Base-by-base conservation (phyloP, 2,888 invertebrate genomes). In the Hydroisotoma schaefferi region DNA sequence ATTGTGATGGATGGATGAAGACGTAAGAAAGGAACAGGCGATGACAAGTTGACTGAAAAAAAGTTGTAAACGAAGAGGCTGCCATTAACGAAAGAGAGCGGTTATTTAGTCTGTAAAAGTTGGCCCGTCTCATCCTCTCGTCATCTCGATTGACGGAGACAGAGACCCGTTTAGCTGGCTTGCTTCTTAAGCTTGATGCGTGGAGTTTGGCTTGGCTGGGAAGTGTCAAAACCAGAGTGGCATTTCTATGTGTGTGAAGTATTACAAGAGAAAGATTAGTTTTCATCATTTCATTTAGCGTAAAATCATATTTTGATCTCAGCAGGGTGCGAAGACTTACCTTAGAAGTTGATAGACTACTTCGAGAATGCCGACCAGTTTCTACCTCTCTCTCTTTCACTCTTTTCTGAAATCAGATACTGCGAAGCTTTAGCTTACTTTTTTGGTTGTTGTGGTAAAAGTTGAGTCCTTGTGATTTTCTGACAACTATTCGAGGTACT, bases 271-370 rank as follows among this genome's bases (percentile, higher is more conserved):
- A 61, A 56, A 68, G 67, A 70, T 68, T 68, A 70, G 65, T 65
- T 70, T 70, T 70, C 65, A 70, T 68, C 64, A 67, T 68, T 68
- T 67, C 63, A 68, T 67, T 69, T 67, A 65, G 65, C 62, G 67
- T 67, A 67, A 69, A 69, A 66, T 67, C 64, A 67, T 69, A 65
- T 69, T 66, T 69, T 66, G 67, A 63, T 65, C 62, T 57, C 67
- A 63, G 67, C 58, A 58, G 70, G 66, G 66, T 65, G 66, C 61
- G 57, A 37, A 56, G 22, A 59, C 38, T 62, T 61, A 58, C 61
- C 61, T 61, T 60, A 61, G 61, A 69, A 69, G 63, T 69, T 63
- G 69, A 69, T 65, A 64, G 62, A 63, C 65, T 67, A 52, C 69
- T 67, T 67, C 55, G 48, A 29, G 56, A 52, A 57, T 51, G 57